Evolutionary conservation across 2,113 vertebrate genomes (phyloP).

Genomic region (Sorex fumeus): DNA sequence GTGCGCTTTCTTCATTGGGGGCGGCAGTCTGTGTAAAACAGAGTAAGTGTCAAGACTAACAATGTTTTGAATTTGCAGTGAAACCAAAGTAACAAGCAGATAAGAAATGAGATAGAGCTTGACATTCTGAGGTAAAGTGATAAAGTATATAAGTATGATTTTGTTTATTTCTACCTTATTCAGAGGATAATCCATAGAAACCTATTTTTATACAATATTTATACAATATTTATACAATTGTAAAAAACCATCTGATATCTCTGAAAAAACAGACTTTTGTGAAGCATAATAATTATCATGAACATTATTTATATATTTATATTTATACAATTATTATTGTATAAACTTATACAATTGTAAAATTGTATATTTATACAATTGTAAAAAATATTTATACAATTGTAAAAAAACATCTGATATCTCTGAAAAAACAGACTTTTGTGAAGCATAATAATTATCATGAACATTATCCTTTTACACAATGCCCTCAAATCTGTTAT

Average conservation of each 20-base stretch:
- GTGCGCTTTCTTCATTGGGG: conserved; percentile 13
- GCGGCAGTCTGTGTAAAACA: background rate
- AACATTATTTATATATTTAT: too few species aligned
- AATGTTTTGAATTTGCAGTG: conserved; percentile 14
- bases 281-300: background rate
- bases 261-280: background rate
- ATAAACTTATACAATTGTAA: background rate
- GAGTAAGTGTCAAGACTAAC: background rate
- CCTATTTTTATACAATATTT: too few species aligned
- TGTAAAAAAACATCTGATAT: background rate
- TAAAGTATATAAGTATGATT: too few species aligned
- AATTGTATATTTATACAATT: conserved; percentile 5
- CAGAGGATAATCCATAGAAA: background rate
- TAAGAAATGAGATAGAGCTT: conserved; percentile 14
- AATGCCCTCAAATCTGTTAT: background rate
- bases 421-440: background rate
- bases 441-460: background rate
- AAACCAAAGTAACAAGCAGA: background rate
- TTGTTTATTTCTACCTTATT: too few species aligned
- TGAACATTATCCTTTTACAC: background rate
- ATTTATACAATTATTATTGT: background rate
- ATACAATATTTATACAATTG: background rate
- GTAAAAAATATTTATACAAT: conserved; percentile 13
- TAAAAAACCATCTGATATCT: background rate
- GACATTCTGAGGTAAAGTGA: background rate